Percentiles rank a stretch among this genome's conserved stretches.
These are phyloP conservation scores for Alloscopus bannaensis DNA, from an alignment of 2,888 invertebrate genomes.

Conservation along the genomic window DNA sequence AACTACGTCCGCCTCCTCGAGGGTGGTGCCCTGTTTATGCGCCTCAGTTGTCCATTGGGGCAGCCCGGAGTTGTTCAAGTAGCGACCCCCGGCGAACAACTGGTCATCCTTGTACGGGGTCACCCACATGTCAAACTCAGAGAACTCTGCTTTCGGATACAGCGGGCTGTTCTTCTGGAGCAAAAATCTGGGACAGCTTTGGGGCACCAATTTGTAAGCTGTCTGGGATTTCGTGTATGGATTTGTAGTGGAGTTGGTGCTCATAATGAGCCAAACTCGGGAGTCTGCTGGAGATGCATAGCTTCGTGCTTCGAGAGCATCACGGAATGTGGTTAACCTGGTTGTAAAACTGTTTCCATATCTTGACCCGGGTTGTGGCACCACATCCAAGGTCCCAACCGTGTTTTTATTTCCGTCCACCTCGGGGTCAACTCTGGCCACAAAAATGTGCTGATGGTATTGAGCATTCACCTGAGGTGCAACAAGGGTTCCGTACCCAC, in stretches of 20 bases:
- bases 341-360: conserved; percentile 52
- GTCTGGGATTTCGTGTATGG: conserved; percentile 29
- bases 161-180: conserved; percentile 44
- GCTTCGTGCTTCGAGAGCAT: conserved; percentile 30
- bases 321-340: conserved; percentile 16
- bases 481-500: conserved; percentile 44
- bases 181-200: conserved; percentile 31
- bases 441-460: conserved; percentile 71
- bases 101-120: conserved; percentile 60
- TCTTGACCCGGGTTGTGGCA: conserved; percentile 11
- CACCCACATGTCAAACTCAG: conserved; percentile 60
- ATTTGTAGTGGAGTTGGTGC: conserved; percentile 16
- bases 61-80: conserved; percentile 55
- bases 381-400: conserved; percentile 44
- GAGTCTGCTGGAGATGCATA: conserved; percentile 18
- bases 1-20: conserved; percentile 60
- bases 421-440: conserved; percentile 65
- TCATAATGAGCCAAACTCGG: conserved; percentile 52
- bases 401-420: conserved; percentile 62
- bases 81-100: conserved; percentile 59
- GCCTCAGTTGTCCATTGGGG: conserved; percentile 55
- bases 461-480: conserved; percentile 60
- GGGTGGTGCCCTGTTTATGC: conserved; percentile 6
- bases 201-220: conserved; percentile 53
- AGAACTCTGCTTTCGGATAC: conserved; percentile 44